Conservation (phyloP, 2,888 invertebrate species). For the Bombylius discolor region DNA sequence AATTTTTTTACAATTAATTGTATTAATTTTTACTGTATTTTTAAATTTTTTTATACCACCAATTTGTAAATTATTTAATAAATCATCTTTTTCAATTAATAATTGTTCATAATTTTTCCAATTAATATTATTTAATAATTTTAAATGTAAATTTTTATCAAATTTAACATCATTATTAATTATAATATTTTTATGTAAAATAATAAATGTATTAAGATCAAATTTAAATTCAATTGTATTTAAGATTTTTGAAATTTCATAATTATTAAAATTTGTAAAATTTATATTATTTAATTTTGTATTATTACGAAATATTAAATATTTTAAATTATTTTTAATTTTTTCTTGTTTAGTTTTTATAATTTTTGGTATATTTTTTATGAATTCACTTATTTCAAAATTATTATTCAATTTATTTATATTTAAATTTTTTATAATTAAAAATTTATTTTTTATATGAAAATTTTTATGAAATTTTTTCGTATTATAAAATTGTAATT, state of each 20-base stretch:
- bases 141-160: slow-evolving; percentile 17
- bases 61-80: slow-evolving; percentile 8
- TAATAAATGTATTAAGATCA: slow-evolving; percentile 12
- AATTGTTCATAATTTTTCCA: slow-evolving; percentile 21
- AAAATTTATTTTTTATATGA: not conserved
- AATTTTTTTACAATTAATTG: not conserved
- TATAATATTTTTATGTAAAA: slow-evolving; percentile 26
- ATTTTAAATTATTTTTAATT: not conserved
- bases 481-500: too few species aligned
- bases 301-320: slow-evolving; percentile 18
- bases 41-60: slow-evolving; percentile 21
- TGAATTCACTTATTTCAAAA: slow-evolving; percentile 12
- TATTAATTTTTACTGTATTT: slow-evolving; percentile 11
- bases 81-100: slow-evolving; percentile 14
- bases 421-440: not conserved
- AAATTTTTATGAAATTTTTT: not conserved
- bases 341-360: too few species aligned
- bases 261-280: slow-evolving; percentile 24
- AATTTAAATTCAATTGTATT: slow-evolving; percentile 14
- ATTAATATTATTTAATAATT: slow-evolving; percentile 20
- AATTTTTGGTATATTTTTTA: too few species aligned
- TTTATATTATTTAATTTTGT: slow-evolving; percentile 18
- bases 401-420: slow-evolving; percentile 10
- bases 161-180: slow-evolving; percentile 27
- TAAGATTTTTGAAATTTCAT: slow-evolving; percentile 23